Conservation (phyloP, 2,888 invertebrate species). For the Cepaea hortensis region DNA sequence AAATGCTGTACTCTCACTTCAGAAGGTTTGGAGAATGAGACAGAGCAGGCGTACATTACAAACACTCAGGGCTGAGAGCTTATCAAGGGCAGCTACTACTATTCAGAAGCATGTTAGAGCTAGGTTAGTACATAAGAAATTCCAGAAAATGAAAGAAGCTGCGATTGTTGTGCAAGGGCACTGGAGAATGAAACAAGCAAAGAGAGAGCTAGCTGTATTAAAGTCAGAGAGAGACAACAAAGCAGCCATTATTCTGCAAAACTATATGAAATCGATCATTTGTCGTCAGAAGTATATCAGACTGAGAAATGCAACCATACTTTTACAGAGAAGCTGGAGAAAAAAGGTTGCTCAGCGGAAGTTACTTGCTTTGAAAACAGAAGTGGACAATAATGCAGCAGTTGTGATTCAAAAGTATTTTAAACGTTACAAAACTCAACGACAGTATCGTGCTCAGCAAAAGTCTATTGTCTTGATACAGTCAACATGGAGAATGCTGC, state of each 20-base stretch:
- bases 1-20: slow-evolving; percentile 40
- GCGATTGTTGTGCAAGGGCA: slow-evolving; percentile 22
- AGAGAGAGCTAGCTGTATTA: not conserved
- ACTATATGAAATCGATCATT: slow-evolving; percentile 6
- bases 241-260: slow-evolving; percentile 56
- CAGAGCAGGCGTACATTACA: not conserved
- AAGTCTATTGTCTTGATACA: slow-evolving; percentile 36
- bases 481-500: slow-evolving; percentile 38
- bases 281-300: not conserved
- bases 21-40: slow-evolving; percentile 34
- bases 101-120: slow-evolving; percentile 41
- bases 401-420: slow-evolving; percentile 37
- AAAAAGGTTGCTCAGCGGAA: not conserved
- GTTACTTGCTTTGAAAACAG: not conserved
- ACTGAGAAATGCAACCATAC: slow-evolving; percentile 14
- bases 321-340: slow-evolving; percentile 33
- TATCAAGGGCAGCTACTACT: slow-evolving; percentile 32
- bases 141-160: slow-evolving; percentile 18
- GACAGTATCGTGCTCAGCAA: slow-evolving; percentile 44
- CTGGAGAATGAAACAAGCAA: slow-evolving; percentile 25
- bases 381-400: not conserved
- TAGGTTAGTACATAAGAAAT: not conserved
- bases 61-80: slow-evolving; percentile 4
- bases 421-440: slow-evolving; percentile 15
- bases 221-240: slow-evolving; percentile 25